A percentile compares a stretch with the other conserved stretches of the same genome.
Conservation (phyloP, 2,797 vertebrate species). For the Uromys caudimaculatus region DNA sequence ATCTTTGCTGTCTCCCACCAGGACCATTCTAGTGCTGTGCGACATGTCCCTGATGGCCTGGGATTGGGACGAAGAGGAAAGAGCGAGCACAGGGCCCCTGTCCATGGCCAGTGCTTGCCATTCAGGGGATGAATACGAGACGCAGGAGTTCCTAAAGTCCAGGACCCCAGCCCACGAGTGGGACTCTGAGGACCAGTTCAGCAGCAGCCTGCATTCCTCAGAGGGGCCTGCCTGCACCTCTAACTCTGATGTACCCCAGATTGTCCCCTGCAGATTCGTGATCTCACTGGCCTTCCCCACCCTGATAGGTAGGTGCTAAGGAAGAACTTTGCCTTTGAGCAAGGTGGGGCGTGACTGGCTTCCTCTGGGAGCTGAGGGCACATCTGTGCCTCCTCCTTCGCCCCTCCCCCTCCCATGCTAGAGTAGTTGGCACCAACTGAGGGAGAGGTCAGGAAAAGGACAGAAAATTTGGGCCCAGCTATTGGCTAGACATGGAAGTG, state of each 20-base stretch:
- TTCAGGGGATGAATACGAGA: background rate
- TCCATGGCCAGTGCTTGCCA: background rate
- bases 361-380: background rate
- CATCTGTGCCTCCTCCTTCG: background rate
- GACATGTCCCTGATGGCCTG: conserved; percentile 51
- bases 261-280: conserved; percentile 76
- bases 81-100: background rate
- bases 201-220: background rate
- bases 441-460: background rate
- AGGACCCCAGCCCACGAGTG: background rate
- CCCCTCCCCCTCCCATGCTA: background rate
- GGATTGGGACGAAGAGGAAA: conserved; percentile 49
- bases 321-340: fast-evolving
- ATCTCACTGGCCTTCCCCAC: conserved; percentile 80
- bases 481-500: background rate
- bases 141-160: background rate
- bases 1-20: background rate
- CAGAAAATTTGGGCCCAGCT: background rate
- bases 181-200: background rate
- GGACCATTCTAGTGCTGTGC: background rate
- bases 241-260: background rate
- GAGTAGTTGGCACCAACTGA: background rate
- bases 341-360: background rate
- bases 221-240: fast-evolving
- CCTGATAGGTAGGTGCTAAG: conserved; percentile 23